Percentiles rank a stretch among this genome's conserved stretches.
Evolutionary conservation across 2,797 vertebrate genomes (phyloP).

Genomic region (Hyperoplus lanceolatus): DNA sequence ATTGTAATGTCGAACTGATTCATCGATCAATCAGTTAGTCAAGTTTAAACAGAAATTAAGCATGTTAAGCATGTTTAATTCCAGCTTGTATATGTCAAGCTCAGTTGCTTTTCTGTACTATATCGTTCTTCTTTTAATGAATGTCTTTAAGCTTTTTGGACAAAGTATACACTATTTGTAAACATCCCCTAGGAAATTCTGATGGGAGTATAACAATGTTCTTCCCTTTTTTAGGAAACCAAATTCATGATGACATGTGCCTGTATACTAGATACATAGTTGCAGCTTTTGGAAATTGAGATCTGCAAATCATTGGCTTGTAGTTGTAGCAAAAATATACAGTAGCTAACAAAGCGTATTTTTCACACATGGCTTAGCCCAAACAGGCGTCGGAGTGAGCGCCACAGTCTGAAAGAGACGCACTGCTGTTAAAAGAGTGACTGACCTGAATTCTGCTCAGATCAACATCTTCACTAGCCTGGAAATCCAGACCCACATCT

Average conservation of each 20-base stretch:
- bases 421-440: background rate
- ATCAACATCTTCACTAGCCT: background rate
- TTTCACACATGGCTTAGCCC: slow-evolving; percentile 37
- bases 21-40: background rate
- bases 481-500: too few species aligned
- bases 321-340: slow-evolving; percentile 25
- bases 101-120: background rate
- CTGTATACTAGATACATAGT: background rate
- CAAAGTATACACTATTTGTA: too few species aligned
- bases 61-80: background rate
- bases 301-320: slow-evolving; percentile 31
- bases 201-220: too few species aligned
- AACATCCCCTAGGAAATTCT: too few species aligned
- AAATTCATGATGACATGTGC: background rate
- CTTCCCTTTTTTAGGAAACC: too few species aligned
- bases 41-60: background rate
- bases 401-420: background rate
- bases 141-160: too few species aligned
- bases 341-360: slow-evolving; percentile 27
- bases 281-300: slow-evolving; percentile 22
- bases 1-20: background rate
- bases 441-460: slow-evolving; percentile 13
- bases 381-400: background rate
- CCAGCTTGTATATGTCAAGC: background rate
- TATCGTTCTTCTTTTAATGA: too few species aligned